A percentile compares a stretch with the other conserved stretches of the same genome.
phyloP scores from a whole-genome alignment of 2,888 invertebrate genomes.

The Orchestes rusci region DNA sequence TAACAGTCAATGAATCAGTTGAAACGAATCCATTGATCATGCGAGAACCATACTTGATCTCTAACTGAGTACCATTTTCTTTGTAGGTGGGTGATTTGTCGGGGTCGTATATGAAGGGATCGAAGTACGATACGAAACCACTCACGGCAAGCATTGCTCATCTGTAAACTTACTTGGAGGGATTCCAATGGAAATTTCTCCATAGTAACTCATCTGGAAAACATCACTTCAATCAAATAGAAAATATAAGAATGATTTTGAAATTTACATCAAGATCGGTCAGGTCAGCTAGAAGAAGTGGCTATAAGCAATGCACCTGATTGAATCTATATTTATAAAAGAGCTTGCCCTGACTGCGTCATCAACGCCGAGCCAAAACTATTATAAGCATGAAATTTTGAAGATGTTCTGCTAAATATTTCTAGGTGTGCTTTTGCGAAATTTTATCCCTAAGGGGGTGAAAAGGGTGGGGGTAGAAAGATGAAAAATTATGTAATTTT shows the following conservation, averaged over 20 bases:
- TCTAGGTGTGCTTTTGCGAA: too few species aligned
- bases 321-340: too few species aligned
- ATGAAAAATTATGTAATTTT: too few species aligned
- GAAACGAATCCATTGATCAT: conserved; percentile 94
- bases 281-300: too few species aligned
- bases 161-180: conserved; percentile 92
- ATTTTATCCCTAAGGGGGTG: too few species aligned
- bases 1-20: conserved; percentile 75
- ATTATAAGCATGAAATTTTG: too few species aligned
- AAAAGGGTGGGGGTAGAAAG: too few species aligned
- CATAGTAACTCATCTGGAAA: conserved; percentile 90
- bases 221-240: background rate
- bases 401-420: too few species aligned
- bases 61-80: conserved; percentile 85
- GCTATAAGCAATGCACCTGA: too few species aligned
- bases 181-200: conserved; percentile 82
- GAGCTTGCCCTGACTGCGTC: too few species aligned
- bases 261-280: conserved; percentile 91
- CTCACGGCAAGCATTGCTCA: conserved; percentile 89
- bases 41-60: conserved; percentile 93
- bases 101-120: conserved; percentile 63
- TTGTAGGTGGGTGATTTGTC: conserved; percentile 73
- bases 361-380: too few species aligned
- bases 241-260: too few species aligned
- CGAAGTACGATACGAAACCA: conserved; percentile 30